phyloP scores from a whole-genome alignment of 2,888 invertebrate species.

The Trachelus troglodyta region DNA sequence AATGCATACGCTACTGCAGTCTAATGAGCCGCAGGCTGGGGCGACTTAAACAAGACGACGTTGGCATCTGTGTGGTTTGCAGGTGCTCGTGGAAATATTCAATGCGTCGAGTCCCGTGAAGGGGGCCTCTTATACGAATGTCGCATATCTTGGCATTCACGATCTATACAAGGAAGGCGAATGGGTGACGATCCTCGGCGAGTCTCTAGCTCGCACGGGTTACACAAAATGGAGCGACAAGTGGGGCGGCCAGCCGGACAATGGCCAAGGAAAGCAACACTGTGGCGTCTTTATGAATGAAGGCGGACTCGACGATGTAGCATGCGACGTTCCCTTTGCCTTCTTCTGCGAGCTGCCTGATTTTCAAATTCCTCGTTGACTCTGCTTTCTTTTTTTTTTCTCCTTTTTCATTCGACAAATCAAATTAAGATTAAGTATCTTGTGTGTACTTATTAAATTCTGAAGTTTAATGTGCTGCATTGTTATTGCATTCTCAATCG shows the following conservation, averaged over 20 bases:
- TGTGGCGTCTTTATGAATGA: slow-evolving; percentile 52
- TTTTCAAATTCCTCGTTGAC: not conserved
- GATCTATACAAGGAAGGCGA: slow-evolving; percentile 57
- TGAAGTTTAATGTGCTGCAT: no score
- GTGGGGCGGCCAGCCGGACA: slow-evolving; percentile 58
- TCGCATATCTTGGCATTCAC: slow-evolving; percentile 54
- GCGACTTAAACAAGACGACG: no score
- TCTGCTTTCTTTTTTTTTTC: no score
- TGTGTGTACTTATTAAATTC: no score
- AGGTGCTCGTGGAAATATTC: slow-evolving; percentile 44
- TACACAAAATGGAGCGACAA: slow-evolving; percentile 57
- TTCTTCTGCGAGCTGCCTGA: slow-evolving; percentile 54
- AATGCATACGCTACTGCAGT: not conserved
- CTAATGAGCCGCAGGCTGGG: no score
- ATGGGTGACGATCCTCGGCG: slow-evolving; percentile 57
- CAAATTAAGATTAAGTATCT: no score
- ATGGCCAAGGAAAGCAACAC: slow-evolving; percentile 55
- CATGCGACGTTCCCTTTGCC: slow-evolving; percentile 51
- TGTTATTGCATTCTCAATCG: no score
- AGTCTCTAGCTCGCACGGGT: slow-evolving; percentile 57
- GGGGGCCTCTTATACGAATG: slow-evolving; percentile 43
- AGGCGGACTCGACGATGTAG: slow-evolving; percentile 57
- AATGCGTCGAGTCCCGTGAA: slow-evolving; percentile 39
- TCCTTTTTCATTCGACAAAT: no score
- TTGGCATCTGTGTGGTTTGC: not conserved